Evolutionary conservation across 2,888 invertebrate genomes (phyloP).

Genomic region (Archips xylosteana): DNA sequence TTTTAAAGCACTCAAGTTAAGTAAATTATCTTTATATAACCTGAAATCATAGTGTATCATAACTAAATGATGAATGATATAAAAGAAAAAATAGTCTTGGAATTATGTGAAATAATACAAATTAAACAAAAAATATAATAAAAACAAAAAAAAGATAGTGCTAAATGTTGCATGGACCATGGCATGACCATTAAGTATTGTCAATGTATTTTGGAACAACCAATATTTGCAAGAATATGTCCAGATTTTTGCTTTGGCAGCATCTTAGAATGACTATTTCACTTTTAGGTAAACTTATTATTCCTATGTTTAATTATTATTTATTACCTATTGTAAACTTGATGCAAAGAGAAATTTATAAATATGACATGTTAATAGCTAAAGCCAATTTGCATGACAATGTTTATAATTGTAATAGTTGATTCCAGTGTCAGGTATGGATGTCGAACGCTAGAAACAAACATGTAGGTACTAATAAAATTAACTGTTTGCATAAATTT

Average conservation of each 20-base stretch:
- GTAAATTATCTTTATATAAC: too few species aligned
- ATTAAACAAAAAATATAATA: too few species aligned
- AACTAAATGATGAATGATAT: too few species aligned
- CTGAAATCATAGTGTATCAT: too few species aligned
- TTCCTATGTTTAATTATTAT: not conserved
- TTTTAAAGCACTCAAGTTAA: too few species aligned
- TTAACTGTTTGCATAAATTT: constrained; percentile 11
- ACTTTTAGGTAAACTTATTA: not conserved
- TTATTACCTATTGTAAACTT: not conserved
- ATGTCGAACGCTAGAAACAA: not conserved
- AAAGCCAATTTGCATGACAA: constrained; percentile 22
- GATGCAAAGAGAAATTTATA: constrained; percentile 17
- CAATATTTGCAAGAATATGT: too few species aligned
- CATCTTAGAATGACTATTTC: not conserved
- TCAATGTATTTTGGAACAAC: too few species aligned
- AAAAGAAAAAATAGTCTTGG: too few species aligned
- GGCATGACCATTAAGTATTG: too few species aligned
- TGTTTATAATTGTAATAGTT: constrained; percentile 17
- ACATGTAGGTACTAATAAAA: not conserved
- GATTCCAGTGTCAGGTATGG: not conserved
- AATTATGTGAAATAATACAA: too few species aligned
- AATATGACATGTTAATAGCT: constrained; percentile 5
- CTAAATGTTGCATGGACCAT: too few species aligned
- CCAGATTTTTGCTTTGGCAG: not conserved
- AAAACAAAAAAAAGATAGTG: too few species aligned